Evolutionary conservation across 2,888 invertebrate genomes (phyloP).

Genomic region (Drosophila sordidula): DNA sequence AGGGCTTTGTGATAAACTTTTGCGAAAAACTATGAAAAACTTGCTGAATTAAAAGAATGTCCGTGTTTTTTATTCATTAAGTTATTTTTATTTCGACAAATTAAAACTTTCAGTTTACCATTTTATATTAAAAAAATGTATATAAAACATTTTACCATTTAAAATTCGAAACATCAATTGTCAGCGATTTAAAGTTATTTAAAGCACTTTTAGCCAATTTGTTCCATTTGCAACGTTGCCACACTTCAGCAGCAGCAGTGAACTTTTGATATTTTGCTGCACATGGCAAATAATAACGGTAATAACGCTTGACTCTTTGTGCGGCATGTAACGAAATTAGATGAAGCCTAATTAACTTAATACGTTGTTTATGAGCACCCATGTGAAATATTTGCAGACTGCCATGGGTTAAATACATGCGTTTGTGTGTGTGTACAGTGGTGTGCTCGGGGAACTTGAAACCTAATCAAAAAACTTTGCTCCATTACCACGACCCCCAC

Average conservation of each 20-base stretch:
- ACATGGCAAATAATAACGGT: conserved; percentile 23
- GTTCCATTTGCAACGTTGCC: conserved; percentile 10
- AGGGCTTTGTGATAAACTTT: not conserved
- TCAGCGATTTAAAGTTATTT: not conserved
- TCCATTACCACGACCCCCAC: conserved; percentile 15
- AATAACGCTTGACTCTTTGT: conserved; percentile 42
- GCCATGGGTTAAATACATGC: conserved; percentile 33
- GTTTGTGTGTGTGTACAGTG: conserved; percentile 1
- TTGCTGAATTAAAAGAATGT: not conserved
- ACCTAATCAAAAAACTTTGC: conserved; percentile 39
- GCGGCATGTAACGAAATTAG: conserved; percentile 51
- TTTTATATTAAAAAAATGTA: not conserved
- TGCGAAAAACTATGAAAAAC: not conserved
- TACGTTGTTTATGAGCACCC: conserved; percentile 48
- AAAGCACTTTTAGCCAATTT: conserved; percentile 9
- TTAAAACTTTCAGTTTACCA: not conserved
- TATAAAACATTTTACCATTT: not conserved
- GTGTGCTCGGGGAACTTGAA: conserved; percentile 24
- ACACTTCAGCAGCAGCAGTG: not conserved
- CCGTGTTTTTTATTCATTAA: too few species aligned
- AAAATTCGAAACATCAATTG: not conserved
- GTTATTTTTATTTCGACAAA: too few species aligned
- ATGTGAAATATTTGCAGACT: conserved; percentile 26
- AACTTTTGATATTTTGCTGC: conserved; percentile 5
- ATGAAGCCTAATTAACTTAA: conserved; percentile 62